These are phyloP conservation scores for Linyphia triangularis DNA, from an alignment of 2,888 invertebrate species.

Conservation along the genomic window DNA sequence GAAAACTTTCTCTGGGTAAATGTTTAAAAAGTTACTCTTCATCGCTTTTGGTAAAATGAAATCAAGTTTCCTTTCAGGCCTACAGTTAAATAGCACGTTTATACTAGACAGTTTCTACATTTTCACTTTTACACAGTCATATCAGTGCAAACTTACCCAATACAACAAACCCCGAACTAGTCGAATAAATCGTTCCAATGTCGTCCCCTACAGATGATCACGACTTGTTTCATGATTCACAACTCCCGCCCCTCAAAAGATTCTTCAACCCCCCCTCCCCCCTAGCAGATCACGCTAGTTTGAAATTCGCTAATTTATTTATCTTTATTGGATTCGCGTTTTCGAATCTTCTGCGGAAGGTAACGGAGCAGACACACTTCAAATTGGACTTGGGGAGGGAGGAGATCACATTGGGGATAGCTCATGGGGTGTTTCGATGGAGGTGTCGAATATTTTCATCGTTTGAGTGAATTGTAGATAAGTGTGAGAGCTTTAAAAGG, in stretches of 20 bases:
- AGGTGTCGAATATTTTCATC: too few relatives aligned
- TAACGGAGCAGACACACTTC: conserved; percentile 58
- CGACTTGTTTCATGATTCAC: conserved; percentile 40
- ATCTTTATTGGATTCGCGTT: conserved; percentile 72
- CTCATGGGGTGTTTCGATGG: too few relatives aligned
- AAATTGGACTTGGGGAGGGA: conserved; percentile 18
- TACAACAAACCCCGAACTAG: too few relatives aligned
- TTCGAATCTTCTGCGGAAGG: conserved; percentile 42
- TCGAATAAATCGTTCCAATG: neutral
- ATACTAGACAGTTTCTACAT: too few relatives aligned
- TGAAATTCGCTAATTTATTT: conserved; percentile 70
- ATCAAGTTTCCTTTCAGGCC: too few relatives aligned
- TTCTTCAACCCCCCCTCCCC: neutral
- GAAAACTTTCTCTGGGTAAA: too few relatives aligned
- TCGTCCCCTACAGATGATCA: neutral
- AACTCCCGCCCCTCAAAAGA: neutral
- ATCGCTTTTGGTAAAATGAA: too few relatives aligned
- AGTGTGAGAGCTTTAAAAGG: too few relatives aligned
- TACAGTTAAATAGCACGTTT: too few relatives aligned
- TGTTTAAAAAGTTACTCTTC: too few relatives aligned
- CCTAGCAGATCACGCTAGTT: conserved; percentile 20
- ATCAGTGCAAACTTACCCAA: neutral
- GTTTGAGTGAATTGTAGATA: too few relatives aligned
- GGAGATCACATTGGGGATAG: too few relatives aligned
- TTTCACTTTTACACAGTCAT: neutral